Base-by-base conservation (phyloP, 2,888 invertebrate species). In the Catocala fraxini region DNA sequence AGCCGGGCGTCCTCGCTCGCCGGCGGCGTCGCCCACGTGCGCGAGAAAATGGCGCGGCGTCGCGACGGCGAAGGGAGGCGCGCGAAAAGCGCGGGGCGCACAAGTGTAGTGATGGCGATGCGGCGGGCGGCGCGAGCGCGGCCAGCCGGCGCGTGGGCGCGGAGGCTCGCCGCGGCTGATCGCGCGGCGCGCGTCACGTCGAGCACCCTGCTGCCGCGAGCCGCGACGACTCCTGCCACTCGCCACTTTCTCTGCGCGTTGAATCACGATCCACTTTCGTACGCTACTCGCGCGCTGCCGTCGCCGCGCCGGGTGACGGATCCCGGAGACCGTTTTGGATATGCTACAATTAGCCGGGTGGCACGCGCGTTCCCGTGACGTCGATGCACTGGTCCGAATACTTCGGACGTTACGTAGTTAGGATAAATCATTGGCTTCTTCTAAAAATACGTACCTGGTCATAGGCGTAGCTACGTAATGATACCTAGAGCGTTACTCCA, bases 21-120 rank as follows among this genome's bases (percentile, higher is more conserved):
- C 84, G 86, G 75, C 77, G 77, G 78, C 82, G 88, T 89, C 93
- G 93, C 93, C 93, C 93, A 93, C 93, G 92, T 93, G 93, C 93
- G 93, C 93, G 90, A 82, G 92, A 89, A 93, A 93, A 92, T 93
- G 93, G 93, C 93, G 93, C 93, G 92, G 89, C 90, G 90, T 90
- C 91, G 91, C 89, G 89, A 87, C 90, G 90, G 75, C 84, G 78
- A 87, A 90, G 89, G 89, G 84, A 93, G 88, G 90, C 92, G 93
- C 92, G 92, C 90, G 92, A 92, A 93, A 93, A 93, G 90, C 89
- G 89, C 88, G 90, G 90, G 87, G 81, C 86, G 87, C 89, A 84
- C 89, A 84, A 89, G 86, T 85, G 91, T 88, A 89, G 89, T 91
- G 92, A 85, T 85, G 87, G 83, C 80, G 71, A 77, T 73, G 80